Evolutionary conservation across 2,113 vertebrate species (phyloP).

Genomic region (Pituophis catenifer): DNA sequence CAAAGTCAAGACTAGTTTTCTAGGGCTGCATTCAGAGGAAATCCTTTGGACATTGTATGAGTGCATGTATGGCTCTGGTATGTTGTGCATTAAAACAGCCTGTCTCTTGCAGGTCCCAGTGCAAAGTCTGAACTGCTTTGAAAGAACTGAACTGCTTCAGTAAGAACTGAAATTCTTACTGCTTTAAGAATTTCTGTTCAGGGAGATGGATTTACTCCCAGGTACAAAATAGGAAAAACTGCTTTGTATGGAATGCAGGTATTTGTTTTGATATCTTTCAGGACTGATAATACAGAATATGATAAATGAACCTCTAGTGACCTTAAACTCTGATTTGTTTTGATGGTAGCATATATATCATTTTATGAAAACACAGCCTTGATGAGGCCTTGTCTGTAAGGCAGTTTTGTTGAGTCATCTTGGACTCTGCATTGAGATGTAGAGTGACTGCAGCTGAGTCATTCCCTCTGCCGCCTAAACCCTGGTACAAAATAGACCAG

Average conservation of each 20-base stretch:
- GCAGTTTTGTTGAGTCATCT: not conserved
- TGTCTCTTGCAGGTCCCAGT: not conserved
- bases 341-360: not conserved
- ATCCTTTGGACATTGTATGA: not conserved
- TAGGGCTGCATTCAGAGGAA: not conserved
- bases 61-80: not conserved
- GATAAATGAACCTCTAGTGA: accelerated
- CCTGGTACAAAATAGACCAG: not conserved
- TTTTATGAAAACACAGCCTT: accelerated
- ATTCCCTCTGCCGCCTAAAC: not conserved
- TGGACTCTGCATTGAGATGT: not conserved
- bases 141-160: too few relatives aligned
- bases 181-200: not conserved
- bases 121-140: not conserved
- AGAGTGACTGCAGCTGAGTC: not conserved
- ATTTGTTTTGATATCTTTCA: not conserved
- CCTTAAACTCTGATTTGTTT: not conserved
- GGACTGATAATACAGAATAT: not conserved
- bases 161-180: not conserved
- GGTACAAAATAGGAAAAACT: not conserved
- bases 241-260: not conserved
- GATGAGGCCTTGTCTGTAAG: not conserved
- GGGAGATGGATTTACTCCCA: not conserved
- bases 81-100: not conserved
- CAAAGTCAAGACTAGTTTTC: not conserved